Conservation (phyloP, 2,797 vertebrate species). For the Remorina albescens region DNA sequence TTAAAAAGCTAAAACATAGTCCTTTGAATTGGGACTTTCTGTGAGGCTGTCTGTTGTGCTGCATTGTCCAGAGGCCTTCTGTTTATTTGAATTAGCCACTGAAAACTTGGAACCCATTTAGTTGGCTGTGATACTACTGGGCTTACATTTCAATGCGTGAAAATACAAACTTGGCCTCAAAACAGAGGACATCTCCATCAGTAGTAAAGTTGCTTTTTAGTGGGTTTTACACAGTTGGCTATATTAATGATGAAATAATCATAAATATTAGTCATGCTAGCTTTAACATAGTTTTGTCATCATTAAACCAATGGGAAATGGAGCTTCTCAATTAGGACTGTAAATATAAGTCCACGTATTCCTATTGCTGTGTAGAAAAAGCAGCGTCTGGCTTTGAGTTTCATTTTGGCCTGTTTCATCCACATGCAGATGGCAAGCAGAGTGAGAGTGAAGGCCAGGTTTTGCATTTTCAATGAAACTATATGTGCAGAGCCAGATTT, state of each 20-base stretch:
- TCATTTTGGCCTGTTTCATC: constrained; percentile 24
- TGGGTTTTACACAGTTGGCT: constrained; percentile 20
- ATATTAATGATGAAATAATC: constrained; percentile 32
- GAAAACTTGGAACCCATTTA: background rate
- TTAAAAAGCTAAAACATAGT: background rate
- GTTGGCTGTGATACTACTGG: background rate
- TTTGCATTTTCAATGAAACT: constrained; percentile 40
- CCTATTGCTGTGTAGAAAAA: constrained; percentile 34
- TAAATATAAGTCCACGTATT: constrained; percentile 8
- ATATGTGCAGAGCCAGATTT: constrained; percentile 36
- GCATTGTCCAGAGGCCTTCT: background rate
- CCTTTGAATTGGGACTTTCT: background rate
- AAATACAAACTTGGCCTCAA: constrained; percentile 15
- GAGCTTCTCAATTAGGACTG: constrained; percentile 30
- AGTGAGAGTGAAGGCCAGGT: constrained; percentile 13
- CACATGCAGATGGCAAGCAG: constrained; percentile 14
- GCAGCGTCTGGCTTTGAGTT: constrained; percentile 29
- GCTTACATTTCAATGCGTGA: background rate
- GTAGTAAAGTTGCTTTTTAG: constrained; percentile 3
- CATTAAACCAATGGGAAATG: constrained; percentile 26
- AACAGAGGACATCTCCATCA: background rate
- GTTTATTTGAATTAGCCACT: background rate
- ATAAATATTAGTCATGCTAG: constrained; percentile 3
- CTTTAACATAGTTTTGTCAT: constrained; percentile 17
- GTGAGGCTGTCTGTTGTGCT: background rate